Conservation (phyloP, 2,113 vertebrate species). For the Erythrocercus mccallii region DNA sequence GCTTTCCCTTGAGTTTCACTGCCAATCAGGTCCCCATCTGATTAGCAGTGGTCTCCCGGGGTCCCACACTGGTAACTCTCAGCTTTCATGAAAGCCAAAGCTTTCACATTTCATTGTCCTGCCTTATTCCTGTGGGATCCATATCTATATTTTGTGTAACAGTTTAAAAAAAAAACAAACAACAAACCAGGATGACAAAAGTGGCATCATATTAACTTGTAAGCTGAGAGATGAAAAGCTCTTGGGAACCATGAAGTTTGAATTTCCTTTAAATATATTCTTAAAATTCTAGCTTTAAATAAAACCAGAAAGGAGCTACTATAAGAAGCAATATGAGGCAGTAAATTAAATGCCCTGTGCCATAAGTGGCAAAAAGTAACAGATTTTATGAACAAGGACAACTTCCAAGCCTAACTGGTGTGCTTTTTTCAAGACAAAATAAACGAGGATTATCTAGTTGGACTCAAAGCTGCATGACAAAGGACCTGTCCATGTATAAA, state of each 20-base stretch:
- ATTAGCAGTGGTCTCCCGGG: too few species aligned
- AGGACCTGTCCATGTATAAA: background rate
- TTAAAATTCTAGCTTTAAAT: background rate
- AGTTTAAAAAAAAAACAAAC: background rate
- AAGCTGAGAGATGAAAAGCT: background rate
- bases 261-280: background rate
- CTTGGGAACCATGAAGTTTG: background rate
- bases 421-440: background rate
- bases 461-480: background rate
- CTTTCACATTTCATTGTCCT: background rate
- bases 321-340: background rate
- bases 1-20: background rate
- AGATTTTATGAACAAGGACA: background rate
- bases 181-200: background rate
- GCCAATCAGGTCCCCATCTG: accelerated
- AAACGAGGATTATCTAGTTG: background rate
- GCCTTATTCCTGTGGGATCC: background rate
- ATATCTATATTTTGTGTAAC: background rate
- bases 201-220: background rate
- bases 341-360: background rate
- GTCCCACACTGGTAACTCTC: background rate
- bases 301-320: background rate
- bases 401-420: background rate
- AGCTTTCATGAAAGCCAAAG: background rate
- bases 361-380: background rate